Evolutionary conservation across 2,113 vertebrate species (phyloP), one percentile per base, ranked within the genome.

Genomic region (Caranx melampygus): DNA sequence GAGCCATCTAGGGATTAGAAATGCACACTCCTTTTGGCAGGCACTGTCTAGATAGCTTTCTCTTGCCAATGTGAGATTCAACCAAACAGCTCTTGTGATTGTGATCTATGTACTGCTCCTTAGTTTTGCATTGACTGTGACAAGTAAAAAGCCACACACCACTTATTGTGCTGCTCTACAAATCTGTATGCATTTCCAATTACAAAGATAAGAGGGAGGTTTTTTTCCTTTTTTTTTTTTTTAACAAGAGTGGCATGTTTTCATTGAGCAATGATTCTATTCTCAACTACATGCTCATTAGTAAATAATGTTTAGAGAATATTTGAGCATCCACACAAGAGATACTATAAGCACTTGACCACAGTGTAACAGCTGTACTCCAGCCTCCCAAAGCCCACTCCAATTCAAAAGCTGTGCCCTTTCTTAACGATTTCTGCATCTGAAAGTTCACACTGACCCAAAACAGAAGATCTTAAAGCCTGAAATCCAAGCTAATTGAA

Each of bases 1-100:
- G 82, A 94, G 90, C 91, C 91, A 91, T 92, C 92, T 72, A 89
- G 92, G 93, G 93, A 94, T 92, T 93, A 92, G 92, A 91, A 91
- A 93, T 87, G 89, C 87, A 92, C 87, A 88, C 84, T 88, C 78
- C 81, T 92, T 86, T 90, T 92, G 92, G 91, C 89, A 91, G 87
- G 72, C 84, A 81, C 86, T 91, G 91, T 92, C 92, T 89, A 90
- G 91, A 94, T 91, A 92, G 91, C 91, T 93, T 92, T 94, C 85
- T 93, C 87, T 88, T 87, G 79, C 90, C 86, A 79, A 90, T 91
- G 87, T 55, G 75, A 89, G 87, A 92, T 92, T 89, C 84, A 87
- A 90, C 82, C 90, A 88, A 93, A 89, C 87, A 89, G 89, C 78
- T 88, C 80, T 78, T 84, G 89, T 89, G 91, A 92, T 92, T 90